Evolutionary conservation across 2,888 invertebrate genomes (phyloP), one percentile per base, ranked within the genome.

Genomic region (Homarus gammarus): DNA sequence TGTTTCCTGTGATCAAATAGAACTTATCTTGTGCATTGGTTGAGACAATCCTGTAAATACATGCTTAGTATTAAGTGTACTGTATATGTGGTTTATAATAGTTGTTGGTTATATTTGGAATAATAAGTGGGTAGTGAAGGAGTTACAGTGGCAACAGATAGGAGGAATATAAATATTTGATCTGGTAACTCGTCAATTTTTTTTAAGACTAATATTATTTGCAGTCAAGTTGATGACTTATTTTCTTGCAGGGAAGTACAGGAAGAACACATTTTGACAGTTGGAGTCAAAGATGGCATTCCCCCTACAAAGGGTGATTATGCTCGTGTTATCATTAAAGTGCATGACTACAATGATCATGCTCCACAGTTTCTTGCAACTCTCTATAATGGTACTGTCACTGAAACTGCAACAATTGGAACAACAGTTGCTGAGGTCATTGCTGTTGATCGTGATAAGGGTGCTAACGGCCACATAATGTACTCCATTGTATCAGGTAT

Each of bases 261-360:
- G 38, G 81, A 89, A 12, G 95, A 96, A 84, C 98, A 99, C 94
- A 95, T 97, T 92, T 94, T 99, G 91, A 97, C 97, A 0, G 97
- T 98, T 72, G 97, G 97, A 96, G 98, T 97, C 56, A 96, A 97
- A 92, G 98, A 98, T 94, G 96, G 97, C 93, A 98, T 98, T 8
- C 97, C 97, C 15, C 97, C 97, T 27, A 96, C 98, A 0, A 90
- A 89, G 77, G 95, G 97, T 2, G 97, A 97, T 93, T 97, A 96
- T 94, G 97, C 98, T 18, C 95, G 98, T 92, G 96, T 98, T 10
- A 94, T 96, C 73, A 95, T 97, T 70, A 95, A 95, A 92, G 97
- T 99, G 64, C 96, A 96, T 93, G 98, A 98, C 93, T 94, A 96
- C 85, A 97, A 97, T 94, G 98, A 97, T 94, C 97, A 97, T 93